phyloP scores from a whole-genome alignment of 2,113 vertebrate genomes.

The Falcunculus frontatus region DNA sequence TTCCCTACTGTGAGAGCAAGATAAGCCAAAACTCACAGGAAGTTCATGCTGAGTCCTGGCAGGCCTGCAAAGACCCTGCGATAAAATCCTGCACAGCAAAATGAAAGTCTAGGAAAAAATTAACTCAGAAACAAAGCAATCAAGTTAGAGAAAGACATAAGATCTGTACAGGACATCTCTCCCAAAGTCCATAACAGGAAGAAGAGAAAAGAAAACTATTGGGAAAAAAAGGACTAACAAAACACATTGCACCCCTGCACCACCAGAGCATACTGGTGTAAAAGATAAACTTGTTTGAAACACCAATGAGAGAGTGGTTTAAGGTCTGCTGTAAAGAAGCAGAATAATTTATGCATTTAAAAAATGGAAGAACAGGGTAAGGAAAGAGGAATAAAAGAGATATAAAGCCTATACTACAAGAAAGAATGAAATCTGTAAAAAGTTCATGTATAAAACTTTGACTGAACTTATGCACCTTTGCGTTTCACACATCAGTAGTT shows the following conservation, averaged over 20 bases:
- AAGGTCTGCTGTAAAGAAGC: neutral
- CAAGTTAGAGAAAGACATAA: neutral
- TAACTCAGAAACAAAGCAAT: neutral
- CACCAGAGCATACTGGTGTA: neutral
- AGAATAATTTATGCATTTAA: neutral
- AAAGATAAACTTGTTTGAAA: neutral
- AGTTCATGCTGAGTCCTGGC: neutral
- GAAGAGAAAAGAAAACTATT: neutral
- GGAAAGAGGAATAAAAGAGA: neutral
- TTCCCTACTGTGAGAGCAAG: neutral
- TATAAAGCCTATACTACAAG: neutral
- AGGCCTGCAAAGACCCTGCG: neutral
- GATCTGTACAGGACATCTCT: neutral
- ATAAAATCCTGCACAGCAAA: neutral
- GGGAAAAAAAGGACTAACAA: neutral
- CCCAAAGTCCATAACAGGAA: neutral
- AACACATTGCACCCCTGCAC: neutral
- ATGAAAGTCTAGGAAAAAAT: neutral
- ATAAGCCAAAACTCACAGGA: neutral
- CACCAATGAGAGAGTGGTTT: neutral
- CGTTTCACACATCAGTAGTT: constrained; percentile 19
- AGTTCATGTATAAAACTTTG: neutral
- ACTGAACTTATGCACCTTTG: constrained; percentile 2
- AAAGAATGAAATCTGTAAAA: neutral
- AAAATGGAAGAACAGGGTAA: neutral